Conservation (phyloP, 2,113 vertebrate species). For the human (Homo sapiens) region GRCh38 chr5:94482001-94482500, state of each 20-base stretch:
- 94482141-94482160: constrained; percentile 50
- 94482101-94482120: constrained; percentile 44
- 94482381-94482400: constrained; percentile 44
- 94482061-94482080: constrained; percentile 35
- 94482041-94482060: constrained; percentile 59
- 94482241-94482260: constrained; percentile 58
- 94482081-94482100: constrained; percentile 58
- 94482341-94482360: background rate
- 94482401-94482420: constrained; percentile 61
- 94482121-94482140: constrained; percentile 20
- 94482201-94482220: constrained; percentile 26
- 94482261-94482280: constrained; percentile 51
- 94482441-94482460: constrained; percentile 56
- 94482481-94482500: background rate
- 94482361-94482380: constrained; percentile 18
- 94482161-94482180: constrained; percentile 31
- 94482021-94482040: constrained; percentile 67
- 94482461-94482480: background rate
- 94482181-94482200: constrained; percentile 44
- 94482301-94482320: constrained; percentile 55
- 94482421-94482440: constrained; percentile 66
- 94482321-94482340: constrained; percentile 60
- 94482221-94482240: constrained; percentile 8
- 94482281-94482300: constrained; percentile 46
- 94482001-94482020: constrained; percentile 54